Evolutionary conservation across 2,797 vertebrate genomes (phyloP).

Genomic region (Takifugu rubripes): DNA sequence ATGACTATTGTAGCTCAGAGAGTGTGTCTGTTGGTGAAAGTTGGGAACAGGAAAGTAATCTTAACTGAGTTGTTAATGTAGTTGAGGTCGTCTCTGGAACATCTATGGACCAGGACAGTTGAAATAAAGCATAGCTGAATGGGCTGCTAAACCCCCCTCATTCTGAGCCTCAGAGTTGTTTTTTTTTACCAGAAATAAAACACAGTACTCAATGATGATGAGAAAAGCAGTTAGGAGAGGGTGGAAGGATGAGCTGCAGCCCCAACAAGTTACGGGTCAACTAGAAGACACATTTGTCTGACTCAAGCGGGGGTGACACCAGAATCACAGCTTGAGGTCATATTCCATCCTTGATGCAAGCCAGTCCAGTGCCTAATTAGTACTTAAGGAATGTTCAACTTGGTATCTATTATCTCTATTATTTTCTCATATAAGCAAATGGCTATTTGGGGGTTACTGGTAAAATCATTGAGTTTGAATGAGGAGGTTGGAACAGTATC

Average conservation of each 20-base stretch:
- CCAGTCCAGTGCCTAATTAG: slow-evolving; percentile 9
- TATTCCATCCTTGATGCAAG: slow-evolving; percentile 19
- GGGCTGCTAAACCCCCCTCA: slow-evolving; percentile 9
- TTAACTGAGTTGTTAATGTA: neutral
- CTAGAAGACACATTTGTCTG: slow-evolving; percentile 41
- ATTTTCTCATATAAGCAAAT: slow-evolving; percentile 35
- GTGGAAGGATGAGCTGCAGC: slow-evolving; percentile 45
- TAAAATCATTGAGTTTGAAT: slow-evolving; percentile 44
- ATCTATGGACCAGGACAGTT: slow-evolving; percentile 30
- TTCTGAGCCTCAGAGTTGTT: neutral
- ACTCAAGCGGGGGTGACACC: slow-evolving; percentile 6
- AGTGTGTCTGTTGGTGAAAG: slow-evolving; percentile 20
- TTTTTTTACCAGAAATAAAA: slow-evolving; percentile 47
- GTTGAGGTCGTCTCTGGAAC: slow-evolving; percentile 5
- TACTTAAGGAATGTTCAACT: slow-evolving; percentile 25
- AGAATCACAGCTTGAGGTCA: slow-evolving; percentile 17
- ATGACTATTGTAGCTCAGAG: slow-evolving; percentile 20
- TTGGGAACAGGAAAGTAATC: slow-evolving; percentile 22
- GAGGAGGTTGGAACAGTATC: slow-evolving; percentile 41
- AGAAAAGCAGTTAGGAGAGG: slow-evolving; percentile 48
- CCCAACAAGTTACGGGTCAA: slow-evolving; percentile 36
- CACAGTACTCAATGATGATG: slow-evolving; percentile 48
- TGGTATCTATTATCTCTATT: slow-evolving; percentile 30
- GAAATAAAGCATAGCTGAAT: slow-evolving; percentile 41
- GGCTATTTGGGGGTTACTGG: slow-evolving; percentile 36